Conservation (phyloP, 2,888 invertebrate species). For the Torymus texanus region DNA sequence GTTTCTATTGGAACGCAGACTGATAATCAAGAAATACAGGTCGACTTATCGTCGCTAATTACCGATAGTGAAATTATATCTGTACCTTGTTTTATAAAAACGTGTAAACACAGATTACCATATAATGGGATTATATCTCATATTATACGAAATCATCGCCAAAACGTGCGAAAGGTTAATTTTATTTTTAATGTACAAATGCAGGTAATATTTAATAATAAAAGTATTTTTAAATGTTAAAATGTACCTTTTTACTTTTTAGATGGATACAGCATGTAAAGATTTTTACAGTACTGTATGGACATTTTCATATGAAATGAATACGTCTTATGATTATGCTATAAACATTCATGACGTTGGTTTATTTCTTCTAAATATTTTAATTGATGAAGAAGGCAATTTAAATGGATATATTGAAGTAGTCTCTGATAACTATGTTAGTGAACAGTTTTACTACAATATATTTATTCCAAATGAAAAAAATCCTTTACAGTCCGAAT, state of each 20-base stretch:
- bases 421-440: no score
- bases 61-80: no score
- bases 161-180: no score
- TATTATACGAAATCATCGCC: no score
- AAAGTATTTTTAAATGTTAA: neutral
- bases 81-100: conserved; percentile 6
- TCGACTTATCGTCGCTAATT: no score
- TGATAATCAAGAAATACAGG: neutral
- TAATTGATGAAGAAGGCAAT: neutral
- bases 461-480: no score
- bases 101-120: neutral
- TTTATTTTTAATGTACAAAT: no score
- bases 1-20: neutral
- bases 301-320: neutral
- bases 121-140: no score
- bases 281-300: neutral
- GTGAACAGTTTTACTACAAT: no score
- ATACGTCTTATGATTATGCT: conserved; percentile 6
- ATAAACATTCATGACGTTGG: conserved; percentile 15
- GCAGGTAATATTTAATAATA: neutral
- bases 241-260: neutral
- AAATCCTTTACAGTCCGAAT: no score
- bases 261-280: neutral
- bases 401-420: neutral
- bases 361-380: conserved; percentile 18